A percentile compares a stretch with the other conserved stretches of the same genome.
phyloP scores from a whole-genome alignment of 2,113 vertebrate species.

The Athene cunicularia region DNA sequence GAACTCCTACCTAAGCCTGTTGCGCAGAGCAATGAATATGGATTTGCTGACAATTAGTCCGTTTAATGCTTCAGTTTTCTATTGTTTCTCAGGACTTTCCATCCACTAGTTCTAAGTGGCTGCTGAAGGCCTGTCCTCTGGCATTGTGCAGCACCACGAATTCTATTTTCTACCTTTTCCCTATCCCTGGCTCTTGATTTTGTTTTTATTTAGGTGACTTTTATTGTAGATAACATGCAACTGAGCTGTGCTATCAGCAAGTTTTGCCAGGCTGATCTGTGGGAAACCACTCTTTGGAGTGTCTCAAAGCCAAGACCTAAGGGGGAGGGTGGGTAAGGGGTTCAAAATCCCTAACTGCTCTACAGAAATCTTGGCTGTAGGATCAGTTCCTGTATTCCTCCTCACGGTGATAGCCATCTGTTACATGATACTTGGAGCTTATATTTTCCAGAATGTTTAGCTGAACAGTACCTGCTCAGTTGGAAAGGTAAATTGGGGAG shows the following conservation, averaged over 20 bases:
- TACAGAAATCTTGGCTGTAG: not conserved
- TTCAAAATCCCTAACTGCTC: not conserved
- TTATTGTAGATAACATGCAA: fast-evolving
- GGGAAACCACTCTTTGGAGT: not conserved
- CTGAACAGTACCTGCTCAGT: not conserved
- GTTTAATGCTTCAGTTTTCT: not conserved
- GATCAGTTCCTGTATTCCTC: not conserved
- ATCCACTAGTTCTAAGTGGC: not conserved
- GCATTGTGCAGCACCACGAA: not conserved
- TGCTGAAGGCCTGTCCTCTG: not conserved
- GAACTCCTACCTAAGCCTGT: not conserved
- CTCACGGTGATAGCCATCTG: not conserved
- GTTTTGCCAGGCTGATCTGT: not conserved
- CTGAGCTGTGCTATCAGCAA: not conserved
- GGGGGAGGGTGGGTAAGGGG: not conserved
- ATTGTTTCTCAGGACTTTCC: not conserved
- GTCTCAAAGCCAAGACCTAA: not conserved
- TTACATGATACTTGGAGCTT: not conserved
- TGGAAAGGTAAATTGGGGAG: not conserved
- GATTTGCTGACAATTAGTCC: not conserved
- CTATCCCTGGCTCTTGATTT: not conserved
- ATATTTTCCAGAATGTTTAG: not conserved
- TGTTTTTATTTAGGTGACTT: not conserved
- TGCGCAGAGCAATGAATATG: not conserved
- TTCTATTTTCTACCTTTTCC: not conserved